Conservation (phyloP, 2,797 vertebrate genomes). For the Oreortyx pictus region DNA sequence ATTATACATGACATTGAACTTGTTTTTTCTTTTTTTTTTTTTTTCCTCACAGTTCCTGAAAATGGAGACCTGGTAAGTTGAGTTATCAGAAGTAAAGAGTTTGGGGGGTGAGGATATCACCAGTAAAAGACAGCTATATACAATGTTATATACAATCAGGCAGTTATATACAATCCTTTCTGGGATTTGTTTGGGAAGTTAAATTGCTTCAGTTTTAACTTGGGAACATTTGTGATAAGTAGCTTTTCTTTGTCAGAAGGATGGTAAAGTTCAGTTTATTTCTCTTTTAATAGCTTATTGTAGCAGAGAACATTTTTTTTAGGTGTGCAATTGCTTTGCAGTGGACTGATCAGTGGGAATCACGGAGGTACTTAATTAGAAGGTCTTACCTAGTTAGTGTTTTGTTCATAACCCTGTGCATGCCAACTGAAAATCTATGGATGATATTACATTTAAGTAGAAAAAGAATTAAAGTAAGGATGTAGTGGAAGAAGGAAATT, state of each 20-base stretch:
- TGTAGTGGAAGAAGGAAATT: not conserved
- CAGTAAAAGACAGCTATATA: not conserved
- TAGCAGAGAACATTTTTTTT: not conserved
- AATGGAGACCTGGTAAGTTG: constrained; percentile 93
- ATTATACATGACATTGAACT: not conserved
- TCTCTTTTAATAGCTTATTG: not conserved
- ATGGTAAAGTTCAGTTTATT: not conserved
- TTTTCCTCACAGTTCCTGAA: constrained; percentile 88
- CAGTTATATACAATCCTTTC: not conserved
- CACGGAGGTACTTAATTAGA: not conserved
- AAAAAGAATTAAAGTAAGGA: not conserved
- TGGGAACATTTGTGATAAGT: not conserved
- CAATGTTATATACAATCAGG: too few relatives aligned
- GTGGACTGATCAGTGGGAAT: not conserved
- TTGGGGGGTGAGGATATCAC: not conserved
- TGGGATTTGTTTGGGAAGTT: not conserved
- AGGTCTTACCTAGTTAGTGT: not conserved
- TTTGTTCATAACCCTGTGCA: not conserved
- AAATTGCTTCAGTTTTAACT: not conserved
- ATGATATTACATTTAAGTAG: not conserved
- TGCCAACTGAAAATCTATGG: not conserved
- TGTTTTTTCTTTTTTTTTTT: constrained; percentile 39
- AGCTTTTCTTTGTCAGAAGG: not conserved
- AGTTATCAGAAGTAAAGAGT: not conserved
- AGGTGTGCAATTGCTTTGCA: not conserved